These are phyloP conservation scores for Caligus rogercresseyi DNA, from an alignment of 1,140 invertebrate species.

Conservation along the genomic window DNA sequence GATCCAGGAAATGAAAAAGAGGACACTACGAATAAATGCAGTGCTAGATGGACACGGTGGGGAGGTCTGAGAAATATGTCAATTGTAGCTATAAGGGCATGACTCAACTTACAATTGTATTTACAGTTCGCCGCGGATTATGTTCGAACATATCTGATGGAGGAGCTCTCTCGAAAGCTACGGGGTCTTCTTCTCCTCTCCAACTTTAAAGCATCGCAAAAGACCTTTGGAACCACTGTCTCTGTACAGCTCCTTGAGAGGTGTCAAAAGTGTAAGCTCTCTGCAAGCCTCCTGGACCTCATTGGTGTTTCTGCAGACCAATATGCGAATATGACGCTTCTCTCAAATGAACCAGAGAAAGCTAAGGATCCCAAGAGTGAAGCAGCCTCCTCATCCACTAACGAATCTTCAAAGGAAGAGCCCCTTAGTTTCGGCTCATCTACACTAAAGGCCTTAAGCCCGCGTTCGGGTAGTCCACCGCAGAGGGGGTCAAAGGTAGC, in stretches of 20 bases:
- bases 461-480: too few relatives aligned
- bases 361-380: too few relatives aligned
- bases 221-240: too few relatives aligned
- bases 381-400: neutral
- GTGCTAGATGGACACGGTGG: constrained; percentile 15
- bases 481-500: too few relatives aligned
- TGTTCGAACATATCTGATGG: constrained; percentile 5
- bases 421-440: neutral
- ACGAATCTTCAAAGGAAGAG: neutral
- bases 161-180: neutral
- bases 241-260: neutral
- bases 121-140: constrained; percentile 10
- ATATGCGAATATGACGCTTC: neutral
- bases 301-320: neutral
- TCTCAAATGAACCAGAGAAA: neutral
- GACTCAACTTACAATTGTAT: neutral
- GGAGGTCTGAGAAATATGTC: too few relatives aligned
- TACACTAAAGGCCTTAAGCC: neutral
- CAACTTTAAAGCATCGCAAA: neutral
- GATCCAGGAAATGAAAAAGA: neutral
- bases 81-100: too few relatives aligned
- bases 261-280: neutral
- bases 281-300: constrained; percentile 6
- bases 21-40: neutral
- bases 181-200: neutral